Conservation (phyloP, 2,888 invertebrate species). For the Catocala fraxini region DNA sequence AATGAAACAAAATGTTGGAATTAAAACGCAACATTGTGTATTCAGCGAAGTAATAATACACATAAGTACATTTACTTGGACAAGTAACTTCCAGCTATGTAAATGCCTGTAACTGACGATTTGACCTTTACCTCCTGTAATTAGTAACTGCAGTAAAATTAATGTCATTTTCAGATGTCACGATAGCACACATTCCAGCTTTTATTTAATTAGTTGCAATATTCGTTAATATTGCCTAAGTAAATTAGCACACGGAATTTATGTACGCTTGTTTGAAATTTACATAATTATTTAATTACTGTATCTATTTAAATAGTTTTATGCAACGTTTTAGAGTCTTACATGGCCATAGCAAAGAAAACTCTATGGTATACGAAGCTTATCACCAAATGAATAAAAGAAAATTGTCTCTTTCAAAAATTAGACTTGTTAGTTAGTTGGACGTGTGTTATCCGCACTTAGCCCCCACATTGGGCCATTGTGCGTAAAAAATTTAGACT, state of each 20-base stretch:
- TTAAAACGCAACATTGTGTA: neutral
- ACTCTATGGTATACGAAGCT: too few relatives aligned
- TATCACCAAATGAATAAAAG: too few relatives aligned
- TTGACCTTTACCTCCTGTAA: slow-evolving; percentile 49
- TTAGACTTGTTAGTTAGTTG: too few relatives aligned
- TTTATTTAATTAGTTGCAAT: slow-evolving; percentile 32
- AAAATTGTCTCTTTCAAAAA: too few relatives aligned
- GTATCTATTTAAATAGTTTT: too few relatives aligned
- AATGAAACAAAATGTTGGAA: neutral
- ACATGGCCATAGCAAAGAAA: too few relatives aligned
- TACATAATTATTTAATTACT: slow-evolving; percentile 1
- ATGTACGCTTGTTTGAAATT: neutral
- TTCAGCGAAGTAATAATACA: slow-evolving; percentile 10
- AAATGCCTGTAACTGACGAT: slow-evolving; percentile 48
- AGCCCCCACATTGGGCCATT: too few relatives aligned
- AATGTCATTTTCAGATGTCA: slow-evolving; percentile 43
- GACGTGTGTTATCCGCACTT: too few relatives aligned
- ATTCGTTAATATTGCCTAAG: neutral
- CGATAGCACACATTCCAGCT: slow-evolving; percentile 35
- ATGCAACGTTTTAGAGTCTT: too few relatives aligned
- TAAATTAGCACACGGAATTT: neutral
- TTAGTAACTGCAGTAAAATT: slow-evolving; percentile 47
- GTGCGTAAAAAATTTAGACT: too few relatives aligned
- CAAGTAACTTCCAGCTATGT: slow-evolving; percentile 26
- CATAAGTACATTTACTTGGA: neutral